Percentiles rank a stretch among this genome's conserved stretches.
Conservation (phyloP, 1,140 invertebrate species). For the Brachionus sp. region DNA sequence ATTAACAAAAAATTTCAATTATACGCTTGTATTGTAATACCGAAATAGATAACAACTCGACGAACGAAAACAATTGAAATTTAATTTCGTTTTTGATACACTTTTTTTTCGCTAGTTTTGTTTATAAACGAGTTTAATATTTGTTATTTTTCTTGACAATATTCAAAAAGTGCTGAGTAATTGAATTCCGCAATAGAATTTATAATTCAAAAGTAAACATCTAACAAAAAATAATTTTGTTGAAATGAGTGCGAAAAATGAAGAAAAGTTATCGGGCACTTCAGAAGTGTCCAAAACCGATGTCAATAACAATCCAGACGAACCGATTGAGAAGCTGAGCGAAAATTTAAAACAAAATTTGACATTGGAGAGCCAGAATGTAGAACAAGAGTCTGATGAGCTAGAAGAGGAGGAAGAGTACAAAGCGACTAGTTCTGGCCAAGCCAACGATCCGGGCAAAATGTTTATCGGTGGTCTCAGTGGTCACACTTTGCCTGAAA, state of each 20-base stretch:
- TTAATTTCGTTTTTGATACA: not conserved
- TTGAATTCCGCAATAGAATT: not conserved
- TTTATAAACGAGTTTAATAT: not conserved
- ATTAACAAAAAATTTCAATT: not conserved
- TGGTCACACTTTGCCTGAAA: slow-evolving; percentile 98
- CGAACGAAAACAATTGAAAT: slow-evolving; percentile 18
- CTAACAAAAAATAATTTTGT: not conserved
- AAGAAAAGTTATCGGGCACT: not conserved
- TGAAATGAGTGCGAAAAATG: not conserved
- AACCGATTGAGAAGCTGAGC: not conserved
- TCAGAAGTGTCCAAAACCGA: not conserved
- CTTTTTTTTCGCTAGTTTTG: not conserved
- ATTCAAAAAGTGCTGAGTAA: not conserved
- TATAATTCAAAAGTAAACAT: not conserved
- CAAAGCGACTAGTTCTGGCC: not conserved
- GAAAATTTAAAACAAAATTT: slow-evolving; percentile 2
- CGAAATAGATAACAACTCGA: slow-evolving; percentile 29
- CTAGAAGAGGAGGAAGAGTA: not conserved
- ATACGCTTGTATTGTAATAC: slow-evolving; percentile 35
- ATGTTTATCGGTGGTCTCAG: slow-evolving; percentile 99
- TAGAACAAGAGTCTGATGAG: not conserved
- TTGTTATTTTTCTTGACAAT: not conserved
- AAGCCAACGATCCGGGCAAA: slow-evolving; percentile 70
- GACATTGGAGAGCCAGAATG: not conserved
- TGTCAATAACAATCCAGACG: not conserved